phyloP scores from a whole-genome alignment of 2,113 vertebrate species.

The Hippotragus niger region DNA sequence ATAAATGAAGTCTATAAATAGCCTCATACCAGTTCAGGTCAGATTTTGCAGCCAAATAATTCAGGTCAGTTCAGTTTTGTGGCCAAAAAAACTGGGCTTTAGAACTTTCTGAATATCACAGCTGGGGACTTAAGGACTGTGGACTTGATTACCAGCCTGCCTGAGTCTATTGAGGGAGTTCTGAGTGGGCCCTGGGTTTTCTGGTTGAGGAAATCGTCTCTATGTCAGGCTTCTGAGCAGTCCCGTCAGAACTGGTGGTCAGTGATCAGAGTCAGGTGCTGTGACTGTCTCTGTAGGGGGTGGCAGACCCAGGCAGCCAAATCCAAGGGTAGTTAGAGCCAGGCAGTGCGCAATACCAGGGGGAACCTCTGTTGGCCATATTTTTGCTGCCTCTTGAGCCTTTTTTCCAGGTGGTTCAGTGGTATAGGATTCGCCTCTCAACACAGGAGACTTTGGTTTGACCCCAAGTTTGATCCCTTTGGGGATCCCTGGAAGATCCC shows the following conservation, averaged over 20 bases:
- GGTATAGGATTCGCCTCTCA: not conserved
- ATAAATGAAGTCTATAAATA: conserved; percentile 40
- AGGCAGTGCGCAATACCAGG: rapidly evolving
- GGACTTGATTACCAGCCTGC: not conserved
- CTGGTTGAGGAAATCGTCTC: not conserved
- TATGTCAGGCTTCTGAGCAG: not conserved
- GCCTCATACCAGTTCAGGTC: not conserved
- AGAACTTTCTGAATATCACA: not conserved
- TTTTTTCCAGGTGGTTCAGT: not conserved
- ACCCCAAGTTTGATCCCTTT: not conserved
- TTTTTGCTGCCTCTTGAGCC: not conserved
- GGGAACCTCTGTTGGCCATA: not conserved
- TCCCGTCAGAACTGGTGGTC: rapidly evolving
- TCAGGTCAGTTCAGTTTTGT: not conserved
- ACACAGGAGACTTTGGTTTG: not conserved
- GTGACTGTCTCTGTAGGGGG: rapidly evolving
- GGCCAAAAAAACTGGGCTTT: not conserved
- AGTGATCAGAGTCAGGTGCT: not conserved
- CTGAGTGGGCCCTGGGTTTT: not conserved
- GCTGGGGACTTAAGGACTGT: not conserved
- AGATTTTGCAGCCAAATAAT: conserved; percentile 40
- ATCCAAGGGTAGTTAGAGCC: not conserved
- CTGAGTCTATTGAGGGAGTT: not conserved
- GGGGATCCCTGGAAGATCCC: not conserved
- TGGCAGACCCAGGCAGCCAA: not conserved